Conservation (phyloP, 2,888 invertebrate genomes). For the Alviniconcha strummeri region DNA sequence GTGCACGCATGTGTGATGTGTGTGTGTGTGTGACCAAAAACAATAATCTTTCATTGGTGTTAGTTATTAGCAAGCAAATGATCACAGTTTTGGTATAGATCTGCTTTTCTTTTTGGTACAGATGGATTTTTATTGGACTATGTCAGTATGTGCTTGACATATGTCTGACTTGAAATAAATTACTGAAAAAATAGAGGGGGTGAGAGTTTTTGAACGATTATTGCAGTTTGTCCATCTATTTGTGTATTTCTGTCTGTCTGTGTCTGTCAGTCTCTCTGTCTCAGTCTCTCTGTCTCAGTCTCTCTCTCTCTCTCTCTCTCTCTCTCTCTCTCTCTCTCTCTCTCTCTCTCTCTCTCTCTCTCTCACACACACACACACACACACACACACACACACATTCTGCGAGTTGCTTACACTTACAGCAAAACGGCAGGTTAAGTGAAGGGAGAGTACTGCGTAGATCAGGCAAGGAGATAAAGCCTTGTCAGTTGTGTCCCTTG, state of each 20-base stretch:
- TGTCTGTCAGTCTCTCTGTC: background rate
- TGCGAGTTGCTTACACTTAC: background rate
- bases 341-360: slow-evolving; percentile 5
- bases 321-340: slow-evolving; percentile 23
- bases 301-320: slow-evolving; percentile 10
- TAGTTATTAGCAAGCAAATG: too few relatives aligned
- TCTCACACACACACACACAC: background rate
- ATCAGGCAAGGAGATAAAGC: background rate
- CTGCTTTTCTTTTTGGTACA: background rate
- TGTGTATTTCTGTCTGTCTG: too few relatives aligned
- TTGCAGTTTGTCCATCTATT: too few relatives aligned
- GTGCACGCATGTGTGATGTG: too few relatives aligned
- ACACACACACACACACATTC: background rate
- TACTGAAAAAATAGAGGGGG: background rate
- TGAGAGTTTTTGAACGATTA: too few relatives aligned
- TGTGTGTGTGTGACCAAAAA: too few relatives aligned
- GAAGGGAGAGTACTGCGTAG: too few relatives aligned
- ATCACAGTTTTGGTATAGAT: too few relatives aligned
- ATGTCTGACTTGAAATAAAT: background rate
- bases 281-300: background rate
- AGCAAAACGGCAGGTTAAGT: background rate
- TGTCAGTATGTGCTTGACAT: too few relatives aligned
- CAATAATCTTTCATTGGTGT: too few relatives aligned
- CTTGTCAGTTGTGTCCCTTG: background rate
- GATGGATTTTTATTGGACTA: background rate